Evolutionary conservation across 2,888 invertebrate species (phyloP).

Genomic region (Drosophila longiperda): DNA sequence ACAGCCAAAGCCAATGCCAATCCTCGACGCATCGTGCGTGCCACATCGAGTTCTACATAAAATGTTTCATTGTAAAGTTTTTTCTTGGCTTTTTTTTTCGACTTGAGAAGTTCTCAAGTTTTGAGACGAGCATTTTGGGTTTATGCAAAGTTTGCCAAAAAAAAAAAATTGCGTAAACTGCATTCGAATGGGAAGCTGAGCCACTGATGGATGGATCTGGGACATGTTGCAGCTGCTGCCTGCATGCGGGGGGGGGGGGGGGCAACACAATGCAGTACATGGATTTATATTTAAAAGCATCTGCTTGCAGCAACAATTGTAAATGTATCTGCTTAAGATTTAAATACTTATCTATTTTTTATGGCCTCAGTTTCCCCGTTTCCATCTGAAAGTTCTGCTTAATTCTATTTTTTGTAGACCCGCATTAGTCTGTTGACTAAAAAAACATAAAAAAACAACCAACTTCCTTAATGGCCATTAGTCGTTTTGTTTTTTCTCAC

Average conservation of each 20-base stretch:
- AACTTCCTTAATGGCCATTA: neutral
- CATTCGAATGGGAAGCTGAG: constrained; percentile 50
- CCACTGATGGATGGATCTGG: constrained; percentile 33
- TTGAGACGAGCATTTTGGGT: constrained; percentile 43
- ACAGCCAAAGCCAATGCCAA: constrained; percentile 57
- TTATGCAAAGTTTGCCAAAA: constrained; percentile 66
- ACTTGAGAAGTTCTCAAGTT: constrained; percentile 39
- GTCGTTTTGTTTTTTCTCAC: neutral
- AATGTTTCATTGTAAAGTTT: constrained; percentile 36
- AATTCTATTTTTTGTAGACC: neutral
- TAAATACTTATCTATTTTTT: neutral
- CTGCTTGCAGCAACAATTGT: neutral
- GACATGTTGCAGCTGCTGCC: constrained; percentile 38
- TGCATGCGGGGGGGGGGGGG: constrained; percentile 12
- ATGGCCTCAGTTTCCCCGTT: neutral
- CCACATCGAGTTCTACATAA: constrained; percentile 35
- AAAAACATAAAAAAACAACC: neutral
- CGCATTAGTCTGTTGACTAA: neutral
- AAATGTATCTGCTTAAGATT: neutral
- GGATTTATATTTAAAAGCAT: constrained; percentile 12
- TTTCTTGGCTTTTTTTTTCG: constrained; percentile 1
- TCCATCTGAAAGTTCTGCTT: neutral
- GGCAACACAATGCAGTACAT: constrained; percentile 20
- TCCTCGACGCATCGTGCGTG: constrained; percentile 45
- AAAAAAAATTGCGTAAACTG: constrained; percentile 53